These are phyloP conservation scores for Scylla paramamosain DNA, from an alignment of 1,140 invertebrate species.

Conservation along the genomic window DNA sequence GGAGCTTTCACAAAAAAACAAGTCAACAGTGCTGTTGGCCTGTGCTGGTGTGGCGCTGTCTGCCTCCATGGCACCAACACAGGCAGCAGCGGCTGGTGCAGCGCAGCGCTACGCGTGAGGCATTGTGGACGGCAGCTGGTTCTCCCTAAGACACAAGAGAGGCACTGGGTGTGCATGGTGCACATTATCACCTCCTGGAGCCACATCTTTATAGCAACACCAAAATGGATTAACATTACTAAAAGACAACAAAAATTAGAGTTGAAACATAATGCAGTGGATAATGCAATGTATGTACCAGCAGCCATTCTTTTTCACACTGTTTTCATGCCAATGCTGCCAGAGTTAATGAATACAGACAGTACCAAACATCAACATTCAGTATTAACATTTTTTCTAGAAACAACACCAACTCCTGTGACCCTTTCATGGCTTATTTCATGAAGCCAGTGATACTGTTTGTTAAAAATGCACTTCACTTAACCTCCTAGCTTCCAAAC, in stretches of 20 bases:
- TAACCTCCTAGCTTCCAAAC: not conserved
- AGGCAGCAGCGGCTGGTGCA: not conserved
- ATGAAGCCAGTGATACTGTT: not conserved
- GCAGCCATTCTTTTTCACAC: too few relatives aligned
- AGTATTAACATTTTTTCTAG: not conserved
- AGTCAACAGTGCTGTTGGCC: too few relatives aligned
- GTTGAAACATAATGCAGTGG: too few relatives aligned
- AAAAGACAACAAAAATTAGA: not conserved
- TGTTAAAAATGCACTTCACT: constrained; percentile 14
- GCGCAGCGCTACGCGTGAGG: constrained; percentile 26
- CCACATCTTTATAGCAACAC: not conserved
- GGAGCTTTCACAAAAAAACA: not conserved
- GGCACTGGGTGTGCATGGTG: constrained; percentile 54
- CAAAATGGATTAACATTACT: constrained; percentile 6
- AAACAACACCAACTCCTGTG: not conserved
- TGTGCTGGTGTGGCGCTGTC: not conserved
- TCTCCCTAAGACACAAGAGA: constrained; percentile 61
- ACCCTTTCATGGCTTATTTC: not conserved
- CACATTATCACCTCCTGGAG: not conserved
- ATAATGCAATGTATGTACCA: too few relatives aligned
- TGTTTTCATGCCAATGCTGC: not conserved
- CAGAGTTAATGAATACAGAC: too few relatives aligned
- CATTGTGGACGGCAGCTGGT: constrained; percentile 71
- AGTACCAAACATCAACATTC: not conserved
- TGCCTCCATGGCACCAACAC: not conserved